Base-by-base conservation (phyloP, 2,113 vertebrate genomes). In the Nothoprocta pentlandii region DNA sequence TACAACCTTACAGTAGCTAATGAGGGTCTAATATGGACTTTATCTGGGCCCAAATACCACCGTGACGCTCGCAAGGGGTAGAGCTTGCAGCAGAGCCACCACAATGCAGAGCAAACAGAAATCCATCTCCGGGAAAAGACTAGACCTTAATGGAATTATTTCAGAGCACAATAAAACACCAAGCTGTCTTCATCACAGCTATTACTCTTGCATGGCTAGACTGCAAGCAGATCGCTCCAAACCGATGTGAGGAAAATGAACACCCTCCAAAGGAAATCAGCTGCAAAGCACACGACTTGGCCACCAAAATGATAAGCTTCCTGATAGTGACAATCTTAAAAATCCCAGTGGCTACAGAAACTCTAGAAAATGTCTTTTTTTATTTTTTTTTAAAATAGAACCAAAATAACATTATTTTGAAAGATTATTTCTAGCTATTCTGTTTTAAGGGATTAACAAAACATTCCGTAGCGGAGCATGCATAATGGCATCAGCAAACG, bases 401-500 rank as follows among this genome's bases (percentile, higher is more conserved):
- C 12, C 44, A 53, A 95, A 95, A 79, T 1, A 83, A 74, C 12
- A 6, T 10, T 47, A 54, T 87, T 90, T 79, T 12, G 10, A 79
- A 89, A 56, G 34, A 68, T 20, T 66, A 75, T 90, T 96, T 66
- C 64, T 80, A 62, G 76, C 85, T 69, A 51, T 21, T 66, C 76
- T 86, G 73, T 53, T 95, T 76, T 90, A 53, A 84, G 89, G 90
- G 92, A 95, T 94, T 95, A 95, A 81, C 69, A 92, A 68, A 26
- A 94, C 80, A 90, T 95, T 73, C 90, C 58, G 51, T 93, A 71
- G 69, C 47, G 17, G 82, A 88, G 82, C 80, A 68, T 46, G 84
- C 70, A 94, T 81, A 95, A 92, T 84, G 84, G 96, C 78, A 96
- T 91, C 92, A 86, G 94, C 89, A 95, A 83, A 94, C 76, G 93